Conservation (phyloP, 2,888 invertebrate genomes). For the Eurois occulta region DNA sequence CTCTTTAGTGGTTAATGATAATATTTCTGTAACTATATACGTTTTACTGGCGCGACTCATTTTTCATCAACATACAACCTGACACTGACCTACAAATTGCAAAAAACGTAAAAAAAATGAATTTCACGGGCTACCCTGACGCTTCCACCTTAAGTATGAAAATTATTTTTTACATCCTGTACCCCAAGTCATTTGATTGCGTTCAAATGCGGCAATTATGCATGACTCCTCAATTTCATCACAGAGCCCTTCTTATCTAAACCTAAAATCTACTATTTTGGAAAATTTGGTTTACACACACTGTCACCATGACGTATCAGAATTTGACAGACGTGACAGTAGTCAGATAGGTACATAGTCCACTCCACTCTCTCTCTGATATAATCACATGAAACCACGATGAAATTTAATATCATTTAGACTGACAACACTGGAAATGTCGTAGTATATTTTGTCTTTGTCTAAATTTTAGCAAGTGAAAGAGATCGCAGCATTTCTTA, state of each 20-base stretch:
- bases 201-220: background rate
- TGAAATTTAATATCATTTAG: constrained; percentile 5
- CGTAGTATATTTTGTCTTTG: background rate
- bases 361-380: background rate
- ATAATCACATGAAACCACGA: background rate
- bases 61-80: too few relatives aligned
- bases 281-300: background rate
- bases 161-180: too few relatives aligned
- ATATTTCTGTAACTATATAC: too few relatives aligned
- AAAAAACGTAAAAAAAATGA: too few relatives aligned
- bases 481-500: constrained; percentile 3
- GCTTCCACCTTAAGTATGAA: too few relatives aligned
- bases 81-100: too few relatives aligned
- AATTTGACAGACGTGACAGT: constrained; percentile 31
- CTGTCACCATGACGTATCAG: background rate
- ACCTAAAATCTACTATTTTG: constrained; percentile 23
- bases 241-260: too few relatives aligned
- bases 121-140: too few relatives aligned
- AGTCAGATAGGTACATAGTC: too few relatives aligned
- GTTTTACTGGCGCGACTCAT: too few relatives aligned
- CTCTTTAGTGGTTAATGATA: too few relatives aligned
- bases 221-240: background rate
- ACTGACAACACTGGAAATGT: constrained; percentile 11
- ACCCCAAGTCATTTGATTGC: background rate
- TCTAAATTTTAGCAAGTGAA: background rate